These are phyloP conservation scores for Pseudopodoces humilis DNA, from an alignment of 2,113 vertebrate genomes.

Conservation along the genomic window DNA sequence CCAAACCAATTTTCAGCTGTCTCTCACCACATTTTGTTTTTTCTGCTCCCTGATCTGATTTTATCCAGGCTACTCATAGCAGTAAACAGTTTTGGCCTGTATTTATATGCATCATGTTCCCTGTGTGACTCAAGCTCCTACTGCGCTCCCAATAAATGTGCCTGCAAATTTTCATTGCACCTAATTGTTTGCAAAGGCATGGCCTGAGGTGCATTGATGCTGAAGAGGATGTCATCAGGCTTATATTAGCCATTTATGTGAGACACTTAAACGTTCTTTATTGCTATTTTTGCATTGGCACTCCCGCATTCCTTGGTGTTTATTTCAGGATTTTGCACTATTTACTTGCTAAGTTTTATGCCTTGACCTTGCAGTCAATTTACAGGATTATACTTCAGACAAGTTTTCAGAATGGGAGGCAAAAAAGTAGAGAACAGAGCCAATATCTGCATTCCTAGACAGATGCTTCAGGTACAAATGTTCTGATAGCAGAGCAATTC, in stretches of 20 bases:
- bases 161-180: neutral
- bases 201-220: neutral
- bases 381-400: neutral
- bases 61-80: neutral
- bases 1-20: neutral
- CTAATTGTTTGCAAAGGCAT: neutral
- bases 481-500: neutral
- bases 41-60: slow-evolving; percentile 13
- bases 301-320: neutral
- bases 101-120: neutral
- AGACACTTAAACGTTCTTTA: slow-evolving; percentile 10
- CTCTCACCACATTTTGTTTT: neutral
- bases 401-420: neutral
- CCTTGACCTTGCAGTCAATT: neutral
- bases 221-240: neutral
- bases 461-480: neutral
- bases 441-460: neutral
- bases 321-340: neutral
- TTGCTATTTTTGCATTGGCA: neutral
- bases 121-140: neutral
- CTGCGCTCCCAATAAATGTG: neutral
- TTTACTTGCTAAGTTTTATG: neutral
- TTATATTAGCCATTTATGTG: neutral
- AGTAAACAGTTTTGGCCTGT: neutral
- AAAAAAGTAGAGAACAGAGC: neutral